Evolutionary conservation across 2,888 invertebrate genomes (phyloP), one percentile per base, ranked within the genome.

Genomic region (Drosophila imparisetae): DNA sequence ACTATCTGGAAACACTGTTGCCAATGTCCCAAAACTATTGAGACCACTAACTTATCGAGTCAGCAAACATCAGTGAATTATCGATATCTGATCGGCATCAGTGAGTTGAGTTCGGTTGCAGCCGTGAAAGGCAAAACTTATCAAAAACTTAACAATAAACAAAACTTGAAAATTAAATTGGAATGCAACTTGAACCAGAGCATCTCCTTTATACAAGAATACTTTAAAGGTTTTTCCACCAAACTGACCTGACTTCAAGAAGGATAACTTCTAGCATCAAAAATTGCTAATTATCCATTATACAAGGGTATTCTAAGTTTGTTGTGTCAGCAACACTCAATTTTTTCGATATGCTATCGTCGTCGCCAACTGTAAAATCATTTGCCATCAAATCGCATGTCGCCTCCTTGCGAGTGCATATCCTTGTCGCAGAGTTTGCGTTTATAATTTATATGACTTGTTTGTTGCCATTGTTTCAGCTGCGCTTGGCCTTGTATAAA

Each of bases 371-470:
- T 61, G 75, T 66, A 73, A 89, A 89, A 86, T 77, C 77, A 85
- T 86, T 89, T 81, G 75, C 89, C 84, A 89, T 80, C 78, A 75
- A 89, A 86, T 86, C 82, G 83, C 83, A 84, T 84, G 83, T 84
- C 83, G 71, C 57, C 66, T 66, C 30, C 52, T 55, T 61, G 68
- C 32, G 48, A 54, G 60, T 76, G 48, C 54, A 77, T 72, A 78
- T 87, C 80, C 90, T 89, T 89, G 90, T 87, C 85, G 90, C 86
- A 85, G 75, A 87, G 88, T 89, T 86, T 89, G 89, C 85, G 82
- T 87, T 86, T 86, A 86, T 86, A 86, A 86, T 86, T 86, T 86
- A 86, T 89, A 86, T 85, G 87, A 80, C 76, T 73, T 72, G 68
- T 66, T 69, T 40, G 60, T 61, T 72, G 66, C 59, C 78, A 82